phyloP scores from a whole-genome alignment of 2,888 invertebrate species.

The Beris chalybata region DNA sequence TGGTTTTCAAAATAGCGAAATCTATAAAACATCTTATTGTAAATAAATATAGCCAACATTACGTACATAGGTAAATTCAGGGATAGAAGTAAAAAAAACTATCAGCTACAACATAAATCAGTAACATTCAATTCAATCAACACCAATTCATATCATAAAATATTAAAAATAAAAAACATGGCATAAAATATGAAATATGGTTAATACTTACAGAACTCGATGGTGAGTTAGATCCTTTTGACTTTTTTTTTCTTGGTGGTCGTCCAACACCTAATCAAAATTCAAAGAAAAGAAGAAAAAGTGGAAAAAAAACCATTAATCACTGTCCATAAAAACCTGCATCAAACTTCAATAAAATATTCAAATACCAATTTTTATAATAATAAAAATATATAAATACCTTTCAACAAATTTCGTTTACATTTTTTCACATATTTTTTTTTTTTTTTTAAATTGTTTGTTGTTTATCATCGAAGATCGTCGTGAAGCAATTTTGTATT shows the following conservation, averaged over 20 bases:
- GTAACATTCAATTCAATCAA: too few relatives aligned
- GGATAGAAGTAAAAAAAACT: too few relatives aligned
- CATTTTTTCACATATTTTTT: not conserved
- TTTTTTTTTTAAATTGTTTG: constrained; percentile 7
- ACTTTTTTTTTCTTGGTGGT: constrained; percentile 54
- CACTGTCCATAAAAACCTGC: constrained; percentile 7
- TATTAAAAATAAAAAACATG: not conserved
- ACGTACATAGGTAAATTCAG: too few relatives aligned
- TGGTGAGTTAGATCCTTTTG: constrained; percentile 46
- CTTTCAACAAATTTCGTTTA: constrained; percentile 23
- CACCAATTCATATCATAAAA: too few relatives aligned
- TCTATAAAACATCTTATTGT: too few relatives aligned
- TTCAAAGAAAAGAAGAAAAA: constrained; percentile 31
- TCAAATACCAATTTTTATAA: not conserved
- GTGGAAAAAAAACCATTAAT: not conserved
- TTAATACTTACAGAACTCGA: constrained; percentile 41
- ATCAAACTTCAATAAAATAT: not conserved
- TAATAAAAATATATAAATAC: constrained; percentile 27
- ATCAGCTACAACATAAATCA: too few relatives aligned
- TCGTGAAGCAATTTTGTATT: not conserved
- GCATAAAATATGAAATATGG: not conserved
- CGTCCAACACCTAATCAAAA: constrained; percentile 48
- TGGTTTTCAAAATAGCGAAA: too few relatives aligned
- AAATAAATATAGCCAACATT: too few relatives aligned
- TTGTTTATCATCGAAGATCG: constrained; percentile 9